Evolutionary conservation across 2,888 invertebrate species (phyloP), one percentile per base, ranked within the genome.

Genomic region (Dynastes maya): DNA sequence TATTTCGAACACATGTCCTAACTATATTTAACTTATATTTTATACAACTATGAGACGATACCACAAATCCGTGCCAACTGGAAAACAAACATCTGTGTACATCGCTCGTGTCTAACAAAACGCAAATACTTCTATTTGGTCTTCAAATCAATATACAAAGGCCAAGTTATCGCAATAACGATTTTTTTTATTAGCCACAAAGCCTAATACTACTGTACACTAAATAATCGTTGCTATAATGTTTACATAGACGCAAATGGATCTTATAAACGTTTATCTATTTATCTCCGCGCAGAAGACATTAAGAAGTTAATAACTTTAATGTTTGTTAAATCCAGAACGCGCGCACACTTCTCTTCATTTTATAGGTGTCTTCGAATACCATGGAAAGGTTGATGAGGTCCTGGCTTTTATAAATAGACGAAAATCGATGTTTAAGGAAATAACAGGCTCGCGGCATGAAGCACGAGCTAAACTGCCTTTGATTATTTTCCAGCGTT

Each of bases 131-230:
- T 40, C 22, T 72, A 72, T 72, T 58, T 72, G 37, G 37, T 55
- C 37, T 72, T 58, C 32, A 61, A 72, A 58, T 72, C 72, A 72
- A 61, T 58, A 72, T 58, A 72, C 58, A 72, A 72, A 72, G 58
- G 58, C 61, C 16, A 72, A 72, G 72, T 72, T 72, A 72, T 72
- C 61, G 40, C 72, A 72, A 72, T 58, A 72, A 58, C 51, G 70
- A 32, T 27, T 70, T 55, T 71, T 49, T 45, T 67, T 72, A 72
- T 58, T 55, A 58, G 32, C 32, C 58, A n/a, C 58, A 40, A 72
- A 40, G 27, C 16, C 51, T 45, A 45, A 45, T 53, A 51, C 40
- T 55, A 22, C n/a, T 61, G 29, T 5, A 58, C 40, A 13, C 40
- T 58, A 13, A 58, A 55, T 67, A 67, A 40, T 37, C 22, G 11